Conservation (phyloP, 2,888 invertebrate species). For the Cheiracanthium punctorium region DNA sequence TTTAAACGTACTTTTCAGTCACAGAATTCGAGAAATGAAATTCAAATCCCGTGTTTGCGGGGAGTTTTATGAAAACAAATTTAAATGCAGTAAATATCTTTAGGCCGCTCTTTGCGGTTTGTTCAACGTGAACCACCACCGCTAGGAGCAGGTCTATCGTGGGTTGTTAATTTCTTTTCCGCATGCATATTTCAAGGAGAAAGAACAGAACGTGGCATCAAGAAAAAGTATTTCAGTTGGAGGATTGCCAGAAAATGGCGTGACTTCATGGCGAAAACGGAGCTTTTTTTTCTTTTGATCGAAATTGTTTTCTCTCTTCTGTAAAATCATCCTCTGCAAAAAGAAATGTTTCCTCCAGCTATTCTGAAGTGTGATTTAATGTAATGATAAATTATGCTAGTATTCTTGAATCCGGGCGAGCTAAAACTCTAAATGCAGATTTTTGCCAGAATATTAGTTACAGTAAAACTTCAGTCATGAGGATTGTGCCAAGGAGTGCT, state of each 20-base stretch:
- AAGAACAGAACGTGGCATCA: not conserved
- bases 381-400: conserved; percentile 1
- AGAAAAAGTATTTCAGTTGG: not conserved
- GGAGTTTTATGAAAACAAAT: not conserved
- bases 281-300: not conserved
- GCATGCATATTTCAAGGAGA: not conserved
- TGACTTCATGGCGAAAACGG: not conserved
- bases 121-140: not conserved
- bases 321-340: not conserved
- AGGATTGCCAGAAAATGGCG: not conserved
- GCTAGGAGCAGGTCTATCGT: not conserved
- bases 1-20: not conserved
- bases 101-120: not conserved
- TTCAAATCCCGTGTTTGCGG: not conserved
- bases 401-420: not conserved
- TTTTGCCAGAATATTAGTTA: not conserved
- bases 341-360: not conserved
- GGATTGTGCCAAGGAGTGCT: not conserved
- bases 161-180: not conserved
- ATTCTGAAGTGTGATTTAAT: not conserved
- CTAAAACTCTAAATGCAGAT: not conserved
- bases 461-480: conserved; percentile 1
- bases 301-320: conserved; percentile 4
- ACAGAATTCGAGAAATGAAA: not conserved
- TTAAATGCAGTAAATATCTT: not conserved